phyloP scores from a whole-genome alignment of 2,113 vertebrate genomes.

The Salvator merianae region DNA sequence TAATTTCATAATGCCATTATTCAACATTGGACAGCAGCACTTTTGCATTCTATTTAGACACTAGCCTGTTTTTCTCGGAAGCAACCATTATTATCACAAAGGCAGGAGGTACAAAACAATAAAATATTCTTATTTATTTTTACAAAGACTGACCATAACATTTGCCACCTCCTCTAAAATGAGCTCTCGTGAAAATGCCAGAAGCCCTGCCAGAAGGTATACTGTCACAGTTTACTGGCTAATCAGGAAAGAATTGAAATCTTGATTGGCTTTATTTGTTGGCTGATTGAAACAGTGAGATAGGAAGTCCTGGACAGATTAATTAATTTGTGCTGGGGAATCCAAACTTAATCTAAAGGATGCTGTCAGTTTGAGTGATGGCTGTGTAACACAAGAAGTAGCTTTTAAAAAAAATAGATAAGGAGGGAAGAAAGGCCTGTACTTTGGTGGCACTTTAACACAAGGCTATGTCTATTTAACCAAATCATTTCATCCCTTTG shows the following conservation, averaged over 20 bases:
- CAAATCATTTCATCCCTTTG: slow-evolving; percentile 49
- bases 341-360: slow-evolving; percentile 81
- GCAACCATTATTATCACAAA: slow-evolving; percentile 21
- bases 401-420: slow-evolving; percentile 48
- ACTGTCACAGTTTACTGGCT: slow-evolving; percentile 75
- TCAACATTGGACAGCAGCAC: not conserved
- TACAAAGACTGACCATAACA: slow-evolving; percentile 27
- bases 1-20: not conserved
- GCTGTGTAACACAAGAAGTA: slow-evolving; percentile 71
- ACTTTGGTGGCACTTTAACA: slow-evolving; percentile 46
- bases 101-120: slow-evolving; percentile 25
- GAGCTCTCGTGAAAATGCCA: slow-evolving; percentile 43
- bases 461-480: slow-evolving; percentile 52
- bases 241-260: slow-evolving; percentile 92
- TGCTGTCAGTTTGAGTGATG: slow-evolving; percentile 89
- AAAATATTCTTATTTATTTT: slow-evolving; percentile 40
- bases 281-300: slow-evolving; percentile 86
- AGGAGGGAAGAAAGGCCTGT: not conserved
- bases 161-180: slow-evolving; percentile 49
- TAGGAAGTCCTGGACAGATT: slow-evolving; percentile 88
- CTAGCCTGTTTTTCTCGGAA: slow-evolving; percentile 5
- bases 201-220: slow-evolving; percentile 54
- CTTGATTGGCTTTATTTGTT: slow-evolving; percentile 91
- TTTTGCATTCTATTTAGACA: slow-evolving; percentile 5
- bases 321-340: slow-evolving; percentile 90